Evolutionary conservation across 2,797 vertebrate genomes (phyloP).

Genomic region (Leptoclinus maculatus): DNA sequence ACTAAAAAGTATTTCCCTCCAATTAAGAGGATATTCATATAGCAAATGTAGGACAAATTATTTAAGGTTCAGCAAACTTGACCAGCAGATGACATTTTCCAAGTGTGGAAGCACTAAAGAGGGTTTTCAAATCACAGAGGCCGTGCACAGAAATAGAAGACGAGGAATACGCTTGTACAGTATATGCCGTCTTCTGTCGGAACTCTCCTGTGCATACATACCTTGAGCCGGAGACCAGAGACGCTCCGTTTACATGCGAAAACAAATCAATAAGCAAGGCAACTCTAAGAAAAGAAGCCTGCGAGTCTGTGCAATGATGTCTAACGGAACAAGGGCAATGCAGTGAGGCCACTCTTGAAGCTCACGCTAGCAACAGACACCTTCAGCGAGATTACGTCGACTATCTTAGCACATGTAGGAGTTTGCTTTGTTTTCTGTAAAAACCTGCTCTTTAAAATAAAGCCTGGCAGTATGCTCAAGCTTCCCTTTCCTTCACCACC

Average conservation of each 20-base stretch:
- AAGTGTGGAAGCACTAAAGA: conserved; percentile 42
- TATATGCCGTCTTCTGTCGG: conserved; percentile 37
- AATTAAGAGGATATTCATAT: not conserved
- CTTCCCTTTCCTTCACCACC: conserved; percentile 23
- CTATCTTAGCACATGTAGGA: conserved; percentile 58
- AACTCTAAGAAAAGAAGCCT: conserved; percentile 68
- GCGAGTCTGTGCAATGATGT: conserved; percentile 38
- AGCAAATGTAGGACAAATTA: conserved; percentile 36
- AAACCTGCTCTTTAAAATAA: conserved; percentile 58
- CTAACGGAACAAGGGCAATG: conserved; percentile 54
- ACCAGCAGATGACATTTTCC: conserved; percentile 34
- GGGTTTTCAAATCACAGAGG: conserved; percentile 59
- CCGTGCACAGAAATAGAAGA: conserved; percentile 65
- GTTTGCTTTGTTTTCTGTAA: conserved; percentile 57
- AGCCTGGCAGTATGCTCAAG: conserved; percentile 29
- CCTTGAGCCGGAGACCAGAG: conserved; percentile 55
- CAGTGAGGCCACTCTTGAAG: conserved; percentile 61
- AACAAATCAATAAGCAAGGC: conserved; percentile 68
- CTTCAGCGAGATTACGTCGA: conserved; percentile 43
- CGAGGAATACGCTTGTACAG: conserved; percentile 38
- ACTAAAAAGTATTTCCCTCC: not conserved
- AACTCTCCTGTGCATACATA: conserved; percentile 70
- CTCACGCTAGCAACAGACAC: conserved; percentile 41
- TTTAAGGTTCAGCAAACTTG: conserved; percentile 24
- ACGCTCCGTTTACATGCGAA: conserved; percentile 70